A percentile compares a stretch with the other conserved stretches of the same genome.
Conservation (phyloP, 2,888 invertebrate species). For the Barypeithes pellucidus region DNA sequence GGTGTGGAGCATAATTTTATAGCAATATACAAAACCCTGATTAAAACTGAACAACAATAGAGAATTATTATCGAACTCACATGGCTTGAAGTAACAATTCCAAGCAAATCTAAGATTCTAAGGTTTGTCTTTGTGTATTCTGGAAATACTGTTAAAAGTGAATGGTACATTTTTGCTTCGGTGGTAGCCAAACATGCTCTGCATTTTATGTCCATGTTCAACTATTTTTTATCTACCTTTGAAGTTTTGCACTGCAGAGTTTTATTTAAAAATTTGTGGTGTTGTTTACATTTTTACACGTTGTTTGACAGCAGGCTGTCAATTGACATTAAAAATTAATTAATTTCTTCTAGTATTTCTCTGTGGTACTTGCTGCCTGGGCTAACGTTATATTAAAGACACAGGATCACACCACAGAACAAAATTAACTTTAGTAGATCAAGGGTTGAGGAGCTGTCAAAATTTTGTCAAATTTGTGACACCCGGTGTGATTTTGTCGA, state of each 20-base stretch:
- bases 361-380: no score
- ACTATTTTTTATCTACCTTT: not conserved
- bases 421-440: no score
- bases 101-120: slow-evolving; percentile 6
- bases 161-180: slow-evolving; percentile 28
- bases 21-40: not conserved
- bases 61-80: not conserved
- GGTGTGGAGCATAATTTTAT: no score
- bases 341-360: no score
- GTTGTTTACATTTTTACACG: no score
- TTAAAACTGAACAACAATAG: not conserved
- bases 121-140: slow-evolving; percentile 11
- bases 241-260: no score
- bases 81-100: slow-evolving; percentile 5
- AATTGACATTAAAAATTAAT: no score
- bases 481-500: slow-evolving; percentile 10
- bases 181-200: slow-evolving; percentile 18
- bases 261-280: no score
- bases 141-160: slow-evolving; percentile 15
- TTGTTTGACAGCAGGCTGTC: no score
- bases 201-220: slow-evolving; percentile 28
- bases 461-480: not conserved
- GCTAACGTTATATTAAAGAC: no score
- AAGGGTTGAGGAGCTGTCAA: not conserved
- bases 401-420: no score